phyloP scores from a whole-genome alignment of 2,888 invertebrate species.

The Zele albiditarsus region DNA sequence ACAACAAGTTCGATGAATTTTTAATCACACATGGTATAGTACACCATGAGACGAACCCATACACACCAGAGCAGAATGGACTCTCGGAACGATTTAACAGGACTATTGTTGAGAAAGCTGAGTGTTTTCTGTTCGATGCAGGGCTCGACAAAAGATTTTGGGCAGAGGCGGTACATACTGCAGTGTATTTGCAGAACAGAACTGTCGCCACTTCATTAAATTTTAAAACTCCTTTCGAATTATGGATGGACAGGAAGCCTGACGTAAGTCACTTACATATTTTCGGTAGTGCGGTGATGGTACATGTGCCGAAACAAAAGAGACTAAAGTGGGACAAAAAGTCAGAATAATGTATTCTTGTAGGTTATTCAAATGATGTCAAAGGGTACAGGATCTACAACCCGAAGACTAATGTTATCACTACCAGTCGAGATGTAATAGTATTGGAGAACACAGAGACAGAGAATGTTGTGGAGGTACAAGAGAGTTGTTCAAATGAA shows the following conservation, averaged over 20 bases:
- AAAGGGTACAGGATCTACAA: conserved; percentile 48
- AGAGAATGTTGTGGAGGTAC: neutral
- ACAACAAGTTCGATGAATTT: conserved; percentile 1
- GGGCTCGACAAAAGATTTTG: conserved; percentile 46
- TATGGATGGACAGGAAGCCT: conserved; percentile 64
- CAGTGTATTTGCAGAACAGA: conserved; percentile 53
- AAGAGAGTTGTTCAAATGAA: neutral
- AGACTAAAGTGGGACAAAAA: conserved; percentile 45
- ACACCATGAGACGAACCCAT: conserved; percentile 44
- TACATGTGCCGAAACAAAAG: conserved; percentile 63
- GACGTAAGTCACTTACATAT: conserved; percentile 60
- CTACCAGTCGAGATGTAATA: neutral
- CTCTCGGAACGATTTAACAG: conserved; percentile 49
- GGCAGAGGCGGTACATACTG: conserved; percentile 55
- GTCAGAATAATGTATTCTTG: conserved; percentile 39
- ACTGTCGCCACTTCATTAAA: conserved; percentile 44
- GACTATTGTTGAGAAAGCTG: conserved; percentile 51
- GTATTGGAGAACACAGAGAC: neutral
- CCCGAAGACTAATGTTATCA: neutral
- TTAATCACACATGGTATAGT: conserved; percentile 41
- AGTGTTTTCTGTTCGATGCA: conserved; percentile 52
- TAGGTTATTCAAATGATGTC: conserved; percentile 46
- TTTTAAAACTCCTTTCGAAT: conserved; percentile 63
- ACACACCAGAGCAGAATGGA: conserved; percentile 51
- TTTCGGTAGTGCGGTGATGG: conserved; percentile 65